Base-by-base conservation (phyloP, 2,113 vertebrate species). In the Onychostruthus taczanowskii region DNA sequence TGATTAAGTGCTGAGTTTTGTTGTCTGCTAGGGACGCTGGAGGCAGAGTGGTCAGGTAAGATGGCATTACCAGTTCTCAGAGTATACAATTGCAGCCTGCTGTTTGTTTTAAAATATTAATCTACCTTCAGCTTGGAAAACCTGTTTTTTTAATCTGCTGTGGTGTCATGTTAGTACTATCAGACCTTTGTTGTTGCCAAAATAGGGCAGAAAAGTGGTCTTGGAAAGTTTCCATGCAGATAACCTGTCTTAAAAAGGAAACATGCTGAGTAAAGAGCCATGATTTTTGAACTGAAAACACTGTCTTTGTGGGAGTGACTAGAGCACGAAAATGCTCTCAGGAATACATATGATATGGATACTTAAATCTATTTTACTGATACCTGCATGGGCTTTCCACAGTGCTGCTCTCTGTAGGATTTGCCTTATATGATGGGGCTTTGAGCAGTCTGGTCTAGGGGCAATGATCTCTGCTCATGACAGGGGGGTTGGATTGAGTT, bases 71-170 rank as follows among this genome's bases (percentile, higher is more conserved):
- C 22, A 10, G 26, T 82, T 94, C 81, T 94, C 49, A 68, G 67
- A 74, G 90, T 69, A 50, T 83, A 79, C 64, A 27, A 17, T 97
- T 96, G 72, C 95, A 86, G 74, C 74, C 22, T 33, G 53, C 10
- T 90, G 78, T 95, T 77, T 95, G 82, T 94, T 95, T 37, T 76
- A 87, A 94, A 97, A 92, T 63, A 79, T 52, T 73, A 82, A 90
- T 92, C 83, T 91, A 39, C 10, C 66, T 95, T 95, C 31, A 90
- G 84, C 68, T 79, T 91, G 64, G 47, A 72, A 83, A 80, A 56
- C 50, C 27, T 92, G 27, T 10, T 67, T 89, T 63, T 68, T 63
- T 90, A 87, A 89, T 91, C 91, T 87, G 20, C 13, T 19, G 16
- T 66, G 30, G n/a, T 87, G 39, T 80, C 62, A 35, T 85, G 30